These are phyloP conservation scores for Lacerta viridis DNA, from an alignment of 2,797 vertebrate species.

Conservation along the genomic window DNA sequence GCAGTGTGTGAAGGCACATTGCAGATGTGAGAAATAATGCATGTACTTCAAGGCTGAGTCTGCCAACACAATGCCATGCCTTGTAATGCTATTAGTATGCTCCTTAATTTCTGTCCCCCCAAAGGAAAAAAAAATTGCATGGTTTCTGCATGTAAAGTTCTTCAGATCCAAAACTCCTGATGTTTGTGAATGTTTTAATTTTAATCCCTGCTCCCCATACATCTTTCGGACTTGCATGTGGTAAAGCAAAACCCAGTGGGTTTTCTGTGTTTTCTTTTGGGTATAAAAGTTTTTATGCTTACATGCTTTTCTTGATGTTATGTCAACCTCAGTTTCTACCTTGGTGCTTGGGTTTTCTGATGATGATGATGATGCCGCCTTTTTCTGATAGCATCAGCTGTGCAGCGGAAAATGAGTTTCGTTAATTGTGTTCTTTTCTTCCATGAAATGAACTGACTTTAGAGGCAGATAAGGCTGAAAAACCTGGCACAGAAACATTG, in stretches of 20 bases:
- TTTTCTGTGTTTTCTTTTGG: slow-evolving; percentile 24
- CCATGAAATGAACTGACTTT: slow-evolving; percentile 27
- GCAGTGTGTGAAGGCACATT: not conserved
- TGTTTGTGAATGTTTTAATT: not conserved
- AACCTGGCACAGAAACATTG: slow-evolving; percentile 12
- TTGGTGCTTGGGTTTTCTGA: not conserved
- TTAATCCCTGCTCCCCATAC: too few relatives aligned
- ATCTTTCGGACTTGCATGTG: not conserved
- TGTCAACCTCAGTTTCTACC: not conserved
- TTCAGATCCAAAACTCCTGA: not conserved
- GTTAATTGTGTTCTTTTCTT: slow-evolving; percentile 12
- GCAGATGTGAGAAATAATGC: not conserved
- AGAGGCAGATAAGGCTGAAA: slow-evolving; percentile 47
- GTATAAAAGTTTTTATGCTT: not conserved
- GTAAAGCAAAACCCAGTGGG: not conserved
- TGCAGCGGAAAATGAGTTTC: not conserved
- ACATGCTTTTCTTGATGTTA: not conserved
- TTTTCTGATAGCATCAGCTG: slow-evolving; percentile 18
- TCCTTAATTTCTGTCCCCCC: not conserved
- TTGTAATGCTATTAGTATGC: not conserved
- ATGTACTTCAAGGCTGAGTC: not conserved
- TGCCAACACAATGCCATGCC: not conserved
- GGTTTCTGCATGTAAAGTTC: not conserved
- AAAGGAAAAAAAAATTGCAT: not conserved
- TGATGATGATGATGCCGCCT: not conserved